Conservation (phyloP, 2,888 invertebrate genomes). For the Stenolophus ochropezus region DNA sequence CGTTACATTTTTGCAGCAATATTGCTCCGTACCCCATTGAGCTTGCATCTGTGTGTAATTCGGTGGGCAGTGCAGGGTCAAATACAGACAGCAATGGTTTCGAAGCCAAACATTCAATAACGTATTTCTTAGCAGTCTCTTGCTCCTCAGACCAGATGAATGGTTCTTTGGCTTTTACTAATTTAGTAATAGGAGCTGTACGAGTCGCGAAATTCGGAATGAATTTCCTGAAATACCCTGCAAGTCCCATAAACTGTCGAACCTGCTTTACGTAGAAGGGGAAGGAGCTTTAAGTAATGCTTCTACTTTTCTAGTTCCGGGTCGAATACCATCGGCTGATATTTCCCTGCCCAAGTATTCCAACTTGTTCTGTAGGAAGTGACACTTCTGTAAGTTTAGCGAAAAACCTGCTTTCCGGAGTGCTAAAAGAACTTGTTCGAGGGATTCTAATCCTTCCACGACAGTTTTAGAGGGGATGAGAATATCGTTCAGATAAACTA, state of each 20-base stretch:
- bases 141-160: slow-evolving; percentile 50
- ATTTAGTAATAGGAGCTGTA: slow-evolving; percentile 61
- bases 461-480: slow-evolving; percentile 63
- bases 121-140: slow-evolving; percentile 7
- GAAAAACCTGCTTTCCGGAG: slow-evolving; percentile 29
- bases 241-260: slow-evolving; percentile 64
- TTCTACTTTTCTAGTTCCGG: slow-evolving; percentile 61
- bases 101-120: slow-evolving; percentile 6
- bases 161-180: slow-evolving; percentile 52
- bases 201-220: slow-evolving; percentile 61
- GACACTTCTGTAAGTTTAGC: slow-evolving; percentile 58
- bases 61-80: slow-evolving; percentile 61
- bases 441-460: slow-evolving; percentile 58
- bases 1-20: slow-evolving; percentile 64
- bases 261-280: slow-evolving; percentile 63
- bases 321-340: slow-evolving; percentile 57
- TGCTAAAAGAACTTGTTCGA: slow-evolving; percentile 34
- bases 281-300: slow-evolving; percentile 62
- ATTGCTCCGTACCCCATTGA: slow-evolving; percentile 64
- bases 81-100: slow-evolving; percentile 65
- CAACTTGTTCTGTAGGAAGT: slow-evolving; percentile 61
- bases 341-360: slow-evolving; percentile 63
- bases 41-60: slow-evolving; percentile 65
- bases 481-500: slow-evolving; percentile 65
- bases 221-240: slow-evolving; percentile 64